Base-by-base conservation (phyloP, 2,113 vertebrate genomes). In the Coracopsis vasa region DNA sequence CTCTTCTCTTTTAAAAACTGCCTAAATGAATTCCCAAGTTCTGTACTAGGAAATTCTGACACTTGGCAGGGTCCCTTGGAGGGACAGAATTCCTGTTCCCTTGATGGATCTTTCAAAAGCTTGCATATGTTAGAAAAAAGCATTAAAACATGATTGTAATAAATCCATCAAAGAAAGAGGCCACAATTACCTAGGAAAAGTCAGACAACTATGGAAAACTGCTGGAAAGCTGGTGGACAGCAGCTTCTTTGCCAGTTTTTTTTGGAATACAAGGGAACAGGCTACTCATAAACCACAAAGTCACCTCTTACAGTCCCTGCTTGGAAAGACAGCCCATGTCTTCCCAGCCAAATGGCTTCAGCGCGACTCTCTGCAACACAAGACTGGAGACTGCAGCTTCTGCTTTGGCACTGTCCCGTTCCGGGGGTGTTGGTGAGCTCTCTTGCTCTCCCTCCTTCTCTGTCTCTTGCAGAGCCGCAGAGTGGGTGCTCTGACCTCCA, bases 351-450 rank as follows among this genome's bases (percentile, higher is more conserved):
- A 42, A 9, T 4, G 23, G 70, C 75, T 90, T 67, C 92, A 48
- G 11, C 37, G 7, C 1, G 21, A 61, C 64, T 60, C 48, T 88
- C 33, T 27, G 41, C 66, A 53, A 3, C 1, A 18, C 29, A 7
- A 51, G 50, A 44, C 54, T 16, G 27, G 47, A 41, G 42, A 17
- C 21, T 0, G 27, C 3, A 50, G 31, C 48, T 71, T 45, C 4
- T n/a, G 45, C 58, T 58, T 39, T 13, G 78, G 41, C 70, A 6
- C 73, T 3, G 48, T 3, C 64, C 53, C 81, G 29, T 62, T 50
- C 74, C 39, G 5, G 0, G 1, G 56, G 33, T 2, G 3, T 12
- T 53, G 5, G 41, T 2, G 62, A 14, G 50, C 10, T 0, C 60
- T 41, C 56, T 13, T 56, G 3, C 80, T 75, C 61, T 79, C 60